phyloP scores from a whole-genome alignment of 2,888 invertebrate genomes.

The Trichacis sp. region DNA sequence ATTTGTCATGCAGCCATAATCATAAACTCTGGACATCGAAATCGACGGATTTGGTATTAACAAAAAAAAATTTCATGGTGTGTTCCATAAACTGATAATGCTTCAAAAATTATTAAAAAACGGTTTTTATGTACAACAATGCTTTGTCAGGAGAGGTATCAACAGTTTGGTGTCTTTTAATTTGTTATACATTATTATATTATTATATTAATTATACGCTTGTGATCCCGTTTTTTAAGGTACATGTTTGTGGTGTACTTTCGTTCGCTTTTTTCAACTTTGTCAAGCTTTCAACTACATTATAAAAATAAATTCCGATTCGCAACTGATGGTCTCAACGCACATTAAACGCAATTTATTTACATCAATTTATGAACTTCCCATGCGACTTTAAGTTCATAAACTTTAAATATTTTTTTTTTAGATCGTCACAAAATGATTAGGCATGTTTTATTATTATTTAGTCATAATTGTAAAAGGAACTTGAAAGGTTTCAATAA shows the following conservation, averaged over 20 bases:
- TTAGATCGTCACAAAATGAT: too few species aligned
- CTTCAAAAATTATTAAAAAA: conserved; percentile 21
- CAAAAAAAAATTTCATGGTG: conserved; percentile 14
- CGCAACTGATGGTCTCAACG: not conserved
- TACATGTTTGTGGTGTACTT: conserved; percentile 33
- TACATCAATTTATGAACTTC: too few species aligned
- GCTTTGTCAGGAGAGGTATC: conserved; percentile 15
- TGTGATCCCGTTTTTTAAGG: conserved; percentile 31
- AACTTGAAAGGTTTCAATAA: too few species aligned
- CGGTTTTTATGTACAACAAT: conserved; percentile 29
- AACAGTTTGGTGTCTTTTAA: conserved; percentile 24
- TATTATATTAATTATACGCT: conserved; percentile 8
- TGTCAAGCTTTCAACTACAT: not conserved
- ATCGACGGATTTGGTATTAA: conserved; percentile 31
- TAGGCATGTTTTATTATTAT: too few species aligned
- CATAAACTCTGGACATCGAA: conserved; percentile 29
- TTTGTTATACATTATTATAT: not conserved
- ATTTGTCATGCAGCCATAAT: conserved; percentile 1
- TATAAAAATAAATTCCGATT: not conserved
- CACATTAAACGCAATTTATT: too few species aligned
- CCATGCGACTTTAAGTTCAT: too few species aligned
- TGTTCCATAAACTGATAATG: conserved; percentile 11
- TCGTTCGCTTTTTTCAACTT: conserved; percentile 6
- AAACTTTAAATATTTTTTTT: too few species aligned
- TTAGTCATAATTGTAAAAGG: too few species aligned